These are phyloP conservation scores for Pristionchus mayeri DNA, from an alignment of 2,888 invertebrate genomes.

Conservation along the genomic window DNA sequence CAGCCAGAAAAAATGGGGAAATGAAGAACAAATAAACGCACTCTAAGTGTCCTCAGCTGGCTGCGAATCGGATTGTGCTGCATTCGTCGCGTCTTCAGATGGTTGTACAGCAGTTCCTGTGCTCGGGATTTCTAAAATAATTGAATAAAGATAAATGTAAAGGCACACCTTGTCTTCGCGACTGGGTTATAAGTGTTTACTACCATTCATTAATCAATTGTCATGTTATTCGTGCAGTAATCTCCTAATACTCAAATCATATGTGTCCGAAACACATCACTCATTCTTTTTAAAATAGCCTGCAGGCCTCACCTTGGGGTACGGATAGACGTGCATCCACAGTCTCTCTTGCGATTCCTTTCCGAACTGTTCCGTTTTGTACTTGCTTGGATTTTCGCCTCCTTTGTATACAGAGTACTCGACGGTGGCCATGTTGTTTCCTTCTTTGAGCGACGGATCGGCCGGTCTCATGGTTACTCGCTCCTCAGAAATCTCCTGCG, in stretches of 20 bases:
- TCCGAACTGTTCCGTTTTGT: not conserved
- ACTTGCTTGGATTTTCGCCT: not conserved
- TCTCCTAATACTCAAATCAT: too few relatives aligned
- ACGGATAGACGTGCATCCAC: conserved; percentile 31
- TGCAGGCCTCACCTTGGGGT: not conserved
- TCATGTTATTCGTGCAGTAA: too few relatives aligned
- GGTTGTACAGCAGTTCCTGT: not conserved
- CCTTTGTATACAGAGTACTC: conserved; percentile 2
- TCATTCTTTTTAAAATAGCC: too few relatives aligned
- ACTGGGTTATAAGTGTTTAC: too few relatives aligned
- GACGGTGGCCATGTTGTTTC: not conserved
- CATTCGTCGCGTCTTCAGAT: not conserved
- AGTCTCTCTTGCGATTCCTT: conserved; percentile 14
- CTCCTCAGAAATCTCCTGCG: too few relatives aligned
- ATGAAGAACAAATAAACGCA: not conserved
- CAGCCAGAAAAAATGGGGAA: not conserved
- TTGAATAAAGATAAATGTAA: not conserved
- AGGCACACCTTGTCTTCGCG: too few relatives aligned
- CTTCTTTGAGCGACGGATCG: too few relatives aligned
- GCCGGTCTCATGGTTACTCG: too few relatives aligned
- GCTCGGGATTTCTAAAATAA: not conserved
- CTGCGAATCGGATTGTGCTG: conserved; percentile 16
- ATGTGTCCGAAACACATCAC: too few relatives aligned
- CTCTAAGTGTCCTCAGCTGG: conserved; percentile 15
- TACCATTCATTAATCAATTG: too few relatives aligned